These are phyloP conservation scores for Conus ventricosus DNA, from an alignment of 1,140 invertebrate species.

Conservation along the genomic window DNA sequence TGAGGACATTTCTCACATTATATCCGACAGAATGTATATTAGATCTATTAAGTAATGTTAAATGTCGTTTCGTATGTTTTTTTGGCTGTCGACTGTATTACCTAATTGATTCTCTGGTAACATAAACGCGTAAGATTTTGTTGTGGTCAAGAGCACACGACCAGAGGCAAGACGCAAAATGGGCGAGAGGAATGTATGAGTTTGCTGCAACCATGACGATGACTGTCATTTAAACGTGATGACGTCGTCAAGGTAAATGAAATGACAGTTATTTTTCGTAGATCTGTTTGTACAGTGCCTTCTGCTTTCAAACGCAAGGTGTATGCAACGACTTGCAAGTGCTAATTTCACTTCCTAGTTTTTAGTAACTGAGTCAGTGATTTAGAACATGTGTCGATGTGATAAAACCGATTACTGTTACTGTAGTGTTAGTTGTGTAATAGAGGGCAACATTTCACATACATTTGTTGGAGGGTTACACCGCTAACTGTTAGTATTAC, in stretches of 20 bases:
- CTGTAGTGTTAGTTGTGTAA: too few relatives aligned
- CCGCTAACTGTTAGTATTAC: too few relatives aligned
- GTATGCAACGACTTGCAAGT: neutral
- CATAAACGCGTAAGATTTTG: slow-evolving; percentile 3
- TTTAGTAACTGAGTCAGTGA: neutral
- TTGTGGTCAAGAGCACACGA: neutral
- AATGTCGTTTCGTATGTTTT: too few relatives aligned
- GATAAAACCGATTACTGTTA: too few relatives aligned
- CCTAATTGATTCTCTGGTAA: neutral
- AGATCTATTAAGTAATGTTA: too few relatives aligned
- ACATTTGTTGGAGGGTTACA: too few relatives aligned
- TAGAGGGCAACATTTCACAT: too few relatives aligned
- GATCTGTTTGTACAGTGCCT: neutral
- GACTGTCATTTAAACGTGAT: slow-evolving; percentile 32
- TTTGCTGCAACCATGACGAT: slow-evolving; percentile 27
- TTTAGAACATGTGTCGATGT: too few relatives aligned
- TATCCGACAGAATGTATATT: neutral
- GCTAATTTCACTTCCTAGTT: neutral
- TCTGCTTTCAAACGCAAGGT: too few relatives aligned
- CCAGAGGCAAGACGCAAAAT: neutral
- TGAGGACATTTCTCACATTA: neutral
- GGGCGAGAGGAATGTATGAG: slow-evolving; percentile 27
- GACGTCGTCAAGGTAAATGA: slow-evolving; percentile 31
- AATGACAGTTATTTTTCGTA: neutral
- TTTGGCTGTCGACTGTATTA: too few relatives aligned